Evolutionary conservation across 2,888 invertebrate species (phyloP).

Genomic region (Leucophenga montana): DNA sequence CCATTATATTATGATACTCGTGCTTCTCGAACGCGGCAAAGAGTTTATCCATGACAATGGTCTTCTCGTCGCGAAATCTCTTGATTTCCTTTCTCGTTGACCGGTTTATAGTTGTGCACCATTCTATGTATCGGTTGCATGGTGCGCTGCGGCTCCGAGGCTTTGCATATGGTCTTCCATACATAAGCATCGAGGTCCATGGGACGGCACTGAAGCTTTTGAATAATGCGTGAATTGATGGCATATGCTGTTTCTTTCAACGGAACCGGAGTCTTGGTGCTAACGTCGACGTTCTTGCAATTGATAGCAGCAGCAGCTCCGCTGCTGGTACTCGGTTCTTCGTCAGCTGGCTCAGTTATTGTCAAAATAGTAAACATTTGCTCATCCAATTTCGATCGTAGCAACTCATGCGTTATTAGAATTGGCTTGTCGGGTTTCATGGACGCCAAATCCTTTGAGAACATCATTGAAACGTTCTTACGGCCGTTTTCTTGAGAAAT

Average conservation of each 20-base stretch:
- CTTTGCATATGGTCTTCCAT: slow-evolving; percentile 87
- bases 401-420: slow-evolving; percentile 92
- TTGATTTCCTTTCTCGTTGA: slow-evolving; percentile 96
- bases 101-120: slow-evolving; percentile 93
- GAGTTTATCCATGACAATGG: slow-evolving; percentile 94
- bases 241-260: no score
- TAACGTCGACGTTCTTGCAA: slow-evolving; percentile 76
- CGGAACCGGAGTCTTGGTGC: slow-evolving; percentile 80
- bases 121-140: slow-evolving; percentile 90
- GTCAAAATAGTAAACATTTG: slow-evolving; percentile 96
- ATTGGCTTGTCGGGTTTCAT: slow-evolving; percentile 87
- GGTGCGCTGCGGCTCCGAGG: slow-evolving; percentile 88
- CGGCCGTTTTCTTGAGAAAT: slow-evolving; percentile 88
- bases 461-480: slow-evolving; percentile 89
- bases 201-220: slow-evolving; percentile 94
- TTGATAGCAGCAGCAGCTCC: slow-evolving; percentile 45
- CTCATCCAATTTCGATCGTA: slow-evolving; percentile 90
- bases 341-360: slow-evolving; percentile 77
- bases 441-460: slow-evolving; percentile 86
- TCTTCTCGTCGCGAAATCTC: slow-evolving; percentile 95
- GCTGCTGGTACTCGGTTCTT: slow-evolving; percentile 60
- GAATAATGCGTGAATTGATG: slow-evolving; percentile 96
- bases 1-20: slow-evolving; percentile 99
- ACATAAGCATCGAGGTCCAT: slow-evolving; percentile 92
- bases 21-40: slow-evolving; percentile 99